Evolutionary conservation across 1,140 invertebrate species (phyloP).

Genomic region (Plodia interpunctella): DNA sequence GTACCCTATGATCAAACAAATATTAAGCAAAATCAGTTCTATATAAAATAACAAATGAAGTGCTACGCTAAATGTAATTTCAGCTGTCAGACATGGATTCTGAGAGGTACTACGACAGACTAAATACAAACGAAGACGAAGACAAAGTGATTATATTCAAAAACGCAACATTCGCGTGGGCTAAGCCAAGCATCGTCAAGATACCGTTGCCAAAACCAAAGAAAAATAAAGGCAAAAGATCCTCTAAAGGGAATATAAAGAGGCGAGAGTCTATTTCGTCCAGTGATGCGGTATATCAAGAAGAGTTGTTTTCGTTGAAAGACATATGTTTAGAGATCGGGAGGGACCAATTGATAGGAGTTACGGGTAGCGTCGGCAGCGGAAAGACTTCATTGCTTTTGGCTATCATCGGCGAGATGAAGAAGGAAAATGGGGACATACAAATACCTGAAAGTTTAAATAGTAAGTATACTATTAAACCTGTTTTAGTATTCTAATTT

Average conservation of each 20-base stretch:
- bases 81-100: slow-evolving; percentile 82
- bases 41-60: slow-evolving; percentile 4
- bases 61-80: slow-evolving; percentile 10
- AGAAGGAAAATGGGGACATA: slow-evolving; percentile 80
- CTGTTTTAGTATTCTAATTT: background rate
- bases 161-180: slow-evolving; percentile 73
- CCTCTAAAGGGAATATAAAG: slow-evolving; percentile 40
- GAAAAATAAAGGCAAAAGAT: slow-evolving; percentile 75
- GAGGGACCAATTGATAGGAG: slow-evolving; percentile 83
- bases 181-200: slow-evolving; percentile 34
- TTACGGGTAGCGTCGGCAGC: slow-evolving; percentile 85
- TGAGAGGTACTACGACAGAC: slow-evolving; percentile 66
- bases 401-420: slow-evolving; percentile 86
- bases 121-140: slow-evolving; percentile 62
- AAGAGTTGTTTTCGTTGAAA: slow-evolving; percentile 70
- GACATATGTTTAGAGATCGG: slow-evolving; percentile 79
- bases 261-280: slow-evolving; percentile 44
- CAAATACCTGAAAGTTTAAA: slow-evolving; percentile 79
- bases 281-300: slow-evolving; percentile 22
- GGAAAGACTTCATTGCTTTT: slow-evolving; percentile 88
- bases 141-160: slow-evolving; percentile 73
- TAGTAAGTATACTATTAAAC: slow-evolving; percentile 61
- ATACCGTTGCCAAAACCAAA: slow-evolving; percentile 32
- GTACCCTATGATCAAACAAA: background rate
- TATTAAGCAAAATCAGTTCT: too few relatives aligned